phyloP scores from a whole-genome alignment of 2,113 vertebrate species.

The Melospiza melodia region DNA sequence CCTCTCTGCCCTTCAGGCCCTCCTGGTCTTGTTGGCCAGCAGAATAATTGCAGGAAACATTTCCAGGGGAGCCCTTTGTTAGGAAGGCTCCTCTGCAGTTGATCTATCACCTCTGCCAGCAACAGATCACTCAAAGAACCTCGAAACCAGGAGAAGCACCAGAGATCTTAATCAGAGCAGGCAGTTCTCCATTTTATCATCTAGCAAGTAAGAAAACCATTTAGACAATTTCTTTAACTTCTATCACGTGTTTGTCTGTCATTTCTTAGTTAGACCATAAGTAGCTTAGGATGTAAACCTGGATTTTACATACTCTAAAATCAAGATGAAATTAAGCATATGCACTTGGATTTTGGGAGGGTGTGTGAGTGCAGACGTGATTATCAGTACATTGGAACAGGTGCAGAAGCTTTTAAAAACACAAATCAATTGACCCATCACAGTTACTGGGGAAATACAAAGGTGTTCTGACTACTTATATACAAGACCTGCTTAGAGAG shows the following conservation, averaged over 20 bases:
- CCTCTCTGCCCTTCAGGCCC: background rate
- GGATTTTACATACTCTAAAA: background rate
- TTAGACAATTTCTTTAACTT: background rate
- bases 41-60: background rate
- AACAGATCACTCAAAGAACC: background rate
- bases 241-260: background rate
- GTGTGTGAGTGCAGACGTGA: fast-evolving
- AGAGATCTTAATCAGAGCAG: background rate
- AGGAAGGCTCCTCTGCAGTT: background rate
- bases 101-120: background rate
- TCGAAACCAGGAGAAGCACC: background rate
- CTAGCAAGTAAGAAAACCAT: background rate
- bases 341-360: background rate
- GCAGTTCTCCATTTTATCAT: background rate
- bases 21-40: too few species aligned
- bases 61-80: background rate
- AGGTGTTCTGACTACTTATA: background rate
- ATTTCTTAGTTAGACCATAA: background rate
- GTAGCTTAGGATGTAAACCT: background rate
- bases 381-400: background rate
- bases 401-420: background rate
- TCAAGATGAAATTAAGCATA: background rate
- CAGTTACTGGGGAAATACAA: background rate
- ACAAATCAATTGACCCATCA: background rate
- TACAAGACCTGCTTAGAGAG: background rate